Conservation (phyloP, 2,797 vertebrate genomes). For the Galaxias olidus region DNA sequence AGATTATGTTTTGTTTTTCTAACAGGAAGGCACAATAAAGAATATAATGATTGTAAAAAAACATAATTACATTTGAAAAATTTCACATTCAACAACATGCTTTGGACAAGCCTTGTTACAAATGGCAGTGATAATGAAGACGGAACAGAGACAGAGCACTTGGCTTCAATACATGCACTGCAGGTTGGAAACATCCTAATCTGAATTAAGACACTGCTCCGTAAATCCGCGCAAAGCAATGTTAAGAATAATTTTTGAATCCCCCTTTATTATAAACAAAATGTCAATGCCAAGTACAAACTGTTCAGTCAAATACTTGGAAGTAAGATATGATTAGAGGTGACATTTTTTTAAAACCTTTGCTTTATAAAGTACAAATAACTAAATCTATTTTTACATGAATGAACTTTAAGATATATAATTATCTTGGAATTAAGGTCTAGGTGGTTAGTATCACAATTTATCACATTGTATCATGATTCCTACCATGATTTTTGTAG, state of each 20-base stretch:
- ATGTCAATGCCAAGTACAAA: too few relatives aligned
- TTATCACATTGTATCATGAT: too few relatives aligned
- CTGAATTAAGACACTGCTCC: too few relatives aligned
- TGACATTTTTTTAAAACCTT: not conserved
- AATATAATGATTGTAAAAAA: constrained; percentile 18
- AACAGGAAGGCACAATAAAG: not conserved
- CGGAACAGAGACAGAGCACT: too few relatives aligned
- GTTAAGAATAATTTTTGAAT: too few relatives aligned
- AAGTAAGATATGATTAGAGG: too few relatives aligned
- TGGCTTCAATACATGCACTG: not conserved
- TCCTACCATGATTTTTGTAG: too few relatives aligned
- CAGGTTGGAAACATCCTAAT: too few relatives aligned
- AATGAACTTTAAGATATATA: constrained; percentile 28
- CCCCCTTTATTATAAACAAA: too few relatives aligned
- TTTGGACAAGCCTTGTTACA: constrained; percentile 32
- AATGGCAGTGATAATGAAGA: constrained; percentile 23
- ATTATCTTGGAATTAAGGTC: constrained; percentile 4
- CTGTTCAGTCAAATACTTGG: too few relatives aligned
- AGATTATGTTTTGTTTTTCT: constrained; percentile 8
- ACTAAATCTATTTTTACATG: constrained; percentile 32
- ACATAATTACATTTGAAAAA: constrained; percentile 44
- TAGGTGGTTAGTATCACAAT: too few relatives aligned
- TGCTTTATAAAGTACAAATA: constrained; percentile 8
- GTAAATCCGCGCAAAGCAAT: too few relatives aligned
- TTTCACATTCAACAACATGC: constrained; percentile 48